Conservation (phyloP, 2,888 invertebrate genomes). For the Diarsia dahlii region DNA sequence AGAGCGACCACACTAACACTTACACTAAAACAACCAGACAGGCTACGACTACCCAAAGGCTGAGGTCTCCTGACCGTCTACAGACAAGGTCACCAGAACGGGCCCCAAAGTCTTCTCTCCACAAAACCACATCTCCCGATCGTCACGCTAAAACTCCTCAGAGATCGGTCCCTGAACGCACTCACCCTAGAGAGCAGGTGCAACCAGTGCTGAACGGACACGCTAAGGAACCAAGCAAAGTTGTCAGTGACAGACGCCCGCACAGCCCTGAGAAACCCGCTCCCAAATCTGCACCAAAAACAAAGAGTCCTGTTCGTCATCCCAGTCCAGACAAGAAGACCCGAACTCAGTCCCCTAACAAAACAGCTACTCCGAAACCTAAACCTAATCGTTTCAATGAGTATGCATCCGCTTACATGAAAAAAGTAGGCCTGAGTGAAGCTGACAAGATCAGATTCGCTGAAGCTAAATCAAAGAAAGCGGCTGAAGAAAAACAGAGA, state of each 20-base stretch:
- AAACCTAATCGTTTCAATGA: constrained; percentile 86
- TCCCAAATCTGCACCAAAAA: constrained; percentile 68
- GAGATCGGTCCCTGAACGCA: constrained; percentile 64
- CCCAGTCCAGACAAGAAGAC: constrained; percentile 85
- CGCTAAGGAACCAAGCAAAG: constrained; percentile 72
- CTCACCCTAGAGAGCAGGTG: constrained; percentile 67
- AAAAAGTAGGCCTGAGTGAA: constrained; percentile 85
- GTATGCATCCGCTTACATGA: constrained; percentile 88
- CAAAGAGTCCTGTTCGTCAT: constrained; percentile 79
- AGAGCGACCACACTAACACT: constrained; percentile 81
- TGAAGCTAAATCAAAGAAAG: constrained; percentile 74
- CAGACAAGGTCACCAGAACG: constrained; percentile 73
- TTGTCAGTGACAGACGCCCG: constrained; percentile 66
- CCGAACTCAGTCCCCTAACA: constrained; percentile 82
- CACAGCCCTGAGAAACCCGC: constrained; percentile 80
- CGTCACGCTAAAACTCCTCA: constrained; percentile 70
- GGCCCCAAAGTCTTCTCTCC: constrained; percentile 66
- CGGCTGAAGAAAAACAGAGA: constrained; percentile 68
- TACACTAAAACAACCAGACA: constrained; percentile 75
- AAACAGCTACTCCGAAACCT: constrained; percentile 76
- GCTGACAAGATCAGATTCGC: constrained; percentile 77
- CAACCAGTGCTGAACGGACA: constrained; percentile 76
- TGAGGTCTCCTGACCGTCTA: constrained; percentile 75
- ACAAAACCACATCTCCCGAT: constrained; percentile 77
- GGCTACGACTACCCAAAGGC: constrained; percentile 67